phyloP scores from a whole-genome alignment of 2,113 vertebrate species.

The Alces alces region DNA sequence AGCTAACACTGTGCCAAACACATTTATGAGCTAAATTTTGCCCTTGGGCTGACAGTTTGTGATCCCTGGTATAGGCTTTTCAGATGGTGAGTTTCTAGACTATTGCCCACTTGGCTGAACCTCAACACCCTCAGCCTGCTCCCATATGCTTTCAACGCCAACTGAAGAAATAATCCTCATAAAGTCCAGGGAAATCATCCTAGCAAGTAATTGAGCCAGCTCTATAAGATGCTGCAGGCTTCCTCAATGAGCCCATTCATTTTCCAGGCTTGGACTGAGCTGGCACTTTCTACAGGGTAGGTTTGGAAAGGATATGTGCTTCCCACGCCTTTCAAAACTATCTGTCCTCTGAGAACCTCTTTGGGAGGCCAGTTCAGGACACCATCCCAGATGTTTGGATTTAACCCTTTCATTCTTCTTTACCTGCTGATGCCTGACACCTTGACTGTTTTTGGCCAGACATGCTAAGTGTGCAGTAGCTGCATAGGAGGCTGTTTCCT shows the following conservation, averaged over 20 bases:
- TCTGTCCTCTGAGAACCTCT: background rate
- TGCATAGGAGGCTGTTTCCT: background rate
- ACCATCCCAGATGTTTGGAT: background rate
- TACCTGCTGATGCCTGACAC: background rate
- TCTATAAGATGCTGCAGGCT: background rate
- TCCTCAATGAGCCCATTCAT: background rate
- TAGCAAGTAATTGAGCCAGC: background rate
- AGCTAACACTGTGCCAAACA: background rate
- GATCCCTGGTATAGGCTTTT: background rate
- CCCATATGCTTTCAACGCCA: background rate
- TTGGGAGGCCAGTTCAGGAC: background rate
- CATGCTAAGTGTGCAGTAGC: background rate
- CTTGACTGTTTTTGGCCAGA: background rate
- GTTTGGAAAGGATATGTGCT: background rate
- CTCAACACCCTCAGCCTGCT: background rate
- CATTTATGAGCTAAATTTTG: background rate
- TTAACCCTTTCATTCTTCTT: background rate
- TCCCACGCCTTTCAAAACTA: background rate
- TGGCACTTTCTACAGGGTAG: background rate
- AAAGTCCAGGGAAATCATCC: constrained; percentile 3
- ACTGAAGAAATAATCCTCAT: background rate
- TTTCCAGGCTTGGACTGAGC: background rate
- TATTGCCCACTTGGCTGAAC: background rate
- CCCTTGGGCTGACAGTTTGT: background rate
- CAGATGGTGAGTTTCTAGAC: background rate